Percentiles rank a stretch among this genome's conserved stretches.
Evolutionary conservation across 1,140 invertebrate species (phyloP).

Genomic region (Venustaconcha ellipsiformis): DNA sequence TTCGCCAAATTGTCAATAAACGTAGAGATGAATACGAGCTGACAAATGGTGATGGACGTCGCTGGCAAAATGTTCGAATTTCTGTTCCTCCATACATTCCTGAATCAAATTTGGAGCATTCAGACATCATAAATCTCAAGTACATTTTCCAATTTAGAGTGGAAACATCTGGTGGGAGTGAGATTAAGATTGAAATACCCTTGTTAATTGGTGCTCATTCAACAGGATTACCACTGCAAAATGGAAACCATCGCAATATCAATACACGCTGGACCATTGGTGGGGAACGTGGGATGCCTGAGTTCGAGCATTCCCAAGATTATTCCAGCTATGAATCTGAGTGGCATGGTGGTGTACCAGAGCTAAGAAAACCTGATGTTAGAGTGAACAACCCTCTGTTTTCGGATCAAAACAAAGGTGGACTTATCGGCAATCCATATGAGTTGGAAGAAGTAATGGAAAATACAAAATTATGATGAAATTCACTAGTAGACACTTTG

Average conservation of each 20-base stretch:
- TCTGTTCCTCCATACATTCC: slow-evolving; percentile 67
- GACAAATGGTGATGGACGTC: slow-evolving; percentile 56
- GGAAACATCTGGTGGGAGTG: slow-evolving; percentile 54
- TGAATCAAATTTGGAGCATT: slow-evolving; percentile 61
- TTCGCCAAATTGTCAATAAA: slow-evolving; percentile 65
- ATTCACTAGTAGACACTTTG: too few relatives aligned
- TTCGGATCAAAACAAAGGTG: too few relatives aligned
- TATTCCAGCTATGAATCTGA: too few relatives aligned
- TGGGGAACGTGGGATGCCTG: too few relatives aligned
- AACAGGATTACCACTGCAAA: slow-evolving; percentile 33
- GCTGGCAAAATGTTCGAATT: slow-evolving; percentile 63
- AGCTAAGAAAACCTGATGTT: too few relatives aligned
- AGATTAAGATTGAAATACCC: slow-evolving; percentile 51
- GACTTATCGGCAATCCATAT: too few relatives aligned
- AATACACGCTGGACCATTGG: slow-evolving; percentile 53
- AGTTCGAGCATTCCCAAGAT: too few relatives aligned
- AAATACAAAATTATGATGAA: too few relatives aligned
- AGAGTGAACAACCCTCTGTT: too few relatives aligned
- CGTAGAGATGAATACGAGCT: slow-evolving; percentile 63
- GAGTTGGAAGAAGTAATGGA: too few relatives aligned
- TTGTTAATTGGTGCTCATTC: slow-evolving; percentile 53
- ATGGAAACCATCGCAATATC: slow-evolving; percentile 20
- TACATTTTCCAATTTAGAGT: slow-evolving; percentile 64
- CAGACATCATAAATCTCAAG: slow-evolving; percentile 66
- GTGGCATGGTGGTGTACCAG: too few relatives aligned